phyloP scores from a whole-genome alignment of 2,888 invertebrate genomes.

The Schrankia costaestrigalis region DNA sequence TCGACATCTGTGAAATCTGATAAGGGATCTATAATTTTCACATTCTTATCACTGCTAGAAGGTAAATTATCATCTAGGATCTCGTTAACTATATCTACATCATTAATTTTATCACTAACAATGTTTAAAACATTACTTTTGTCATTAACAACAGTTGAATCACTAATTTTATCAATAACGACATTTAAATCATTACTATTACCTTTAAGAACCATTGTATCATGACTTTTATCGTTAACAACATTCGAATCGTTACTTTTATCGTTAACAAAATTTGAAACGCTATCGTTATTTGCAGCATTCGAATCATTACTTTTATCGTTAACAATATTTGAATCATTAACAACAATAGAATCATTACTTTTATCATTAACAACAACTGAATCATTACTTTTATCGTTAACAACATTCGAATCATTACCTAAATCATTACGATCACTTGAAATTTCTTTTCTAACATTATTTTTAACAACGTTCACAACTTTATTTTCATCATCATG shows the following conservation, averaged over 20 bases:
- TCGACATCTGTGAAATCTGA: conserved; percentile 60
- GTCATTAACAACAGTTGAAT: neutral
- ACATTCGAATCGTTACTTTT: neutral
- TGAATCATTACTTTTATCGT: neutral
- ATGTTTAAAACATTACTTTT: neutral
- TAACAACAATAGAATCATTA: too few relatives aligned
- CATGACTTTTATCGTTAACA: neutral
- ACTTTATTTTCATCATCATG: conserved; percentile 14
- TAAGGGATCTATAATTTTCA: conserved; percentile 47
- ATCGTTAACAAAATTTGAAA: too few relatives aligned
- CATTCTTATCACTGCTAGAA: conserved; percentile 20
- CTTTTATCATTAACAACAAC: too few relatives aligned
- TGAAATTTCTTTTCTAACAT: neutral
- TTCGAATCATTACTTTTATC: conserved; percentile 2
- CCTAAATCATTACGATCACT: too few relatives aligned
- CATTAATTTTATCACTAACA: neutral
- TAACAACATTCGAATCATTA: neutral
- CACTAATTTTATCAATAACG: neutral
- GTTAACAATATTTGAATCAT: neutral
- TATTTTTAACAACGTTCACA: neutral
- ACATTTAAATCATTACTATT: neutral
- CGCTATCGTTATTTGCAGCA: neutral
- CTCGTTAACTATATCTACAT: conserved; percentile 25
- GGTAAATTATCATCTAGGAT: conserved; percentile 26
- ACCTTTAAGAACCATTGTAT: too few relatives aligned